These are phyloP conservation scores for Sterna hirundo DNA, from an alignment of 2,113 vertebrate species.

Conservation along the genomic window DNA sequence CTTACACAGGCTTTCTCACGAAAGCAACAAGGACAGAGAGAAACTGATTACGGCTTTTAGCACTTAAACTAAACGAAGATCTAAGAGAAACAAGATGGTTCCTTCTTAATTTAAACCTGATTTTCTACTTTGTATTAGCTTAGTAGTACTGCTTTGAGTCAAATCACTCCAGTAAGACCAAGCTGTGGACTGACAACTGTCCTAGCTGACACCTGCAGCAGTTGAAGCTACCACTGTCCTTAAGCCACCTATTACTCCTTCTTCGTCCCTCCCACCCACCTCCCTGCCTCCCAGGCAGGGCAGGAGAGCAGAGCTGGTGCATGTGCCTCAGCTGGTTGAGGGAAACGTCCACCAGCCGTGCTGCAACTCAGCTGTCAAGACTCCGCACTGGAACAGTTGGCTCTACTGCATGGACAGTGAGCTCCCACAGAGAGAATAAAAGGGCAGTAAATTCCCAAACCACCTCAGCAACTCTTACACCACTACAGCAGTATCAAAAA, in stretches of 20 bases:
- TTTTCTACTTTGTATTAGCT: not conserved
- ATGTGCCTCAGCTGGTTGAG: not conserved
- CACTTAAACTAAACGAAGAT: not conserved
- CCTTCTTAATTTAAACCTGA: not conserved
- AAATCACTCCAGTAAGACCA: not conserved
- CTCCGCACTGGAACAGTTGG: not conserved
- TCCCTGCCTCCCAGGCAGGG: not conserved
- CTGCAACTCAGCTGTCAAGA: not conserved
- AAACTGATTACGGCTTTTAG: not conserved
- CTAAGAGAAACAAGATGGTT: not conserved
- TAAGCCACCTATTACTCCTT: not conserved
- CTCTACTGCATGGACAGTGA: accelerated
- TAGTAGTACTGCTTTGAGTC: not conserved
- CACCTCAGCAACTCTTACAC: not conserved
- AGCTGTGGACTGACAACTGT: not conserved
- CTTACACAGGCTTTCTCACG: not conserved
- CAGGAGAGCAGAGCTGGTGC: not conserved
- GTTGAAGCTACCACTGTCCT: not conserved
- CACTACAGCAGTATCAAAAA: not conserved
- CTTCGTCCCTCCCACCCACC: accelerated
- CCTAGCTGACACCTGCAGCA: not conserved
- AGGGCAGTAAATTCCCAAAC: not conserved
- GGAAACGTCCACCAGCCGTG: not conserved
- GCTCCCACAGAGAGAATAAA: not conserved
- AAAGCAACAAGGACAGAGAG: not conserved